Conservation (phyloP, 2,113 vertebrate genomes). For the Uria lomvia region DNA sequence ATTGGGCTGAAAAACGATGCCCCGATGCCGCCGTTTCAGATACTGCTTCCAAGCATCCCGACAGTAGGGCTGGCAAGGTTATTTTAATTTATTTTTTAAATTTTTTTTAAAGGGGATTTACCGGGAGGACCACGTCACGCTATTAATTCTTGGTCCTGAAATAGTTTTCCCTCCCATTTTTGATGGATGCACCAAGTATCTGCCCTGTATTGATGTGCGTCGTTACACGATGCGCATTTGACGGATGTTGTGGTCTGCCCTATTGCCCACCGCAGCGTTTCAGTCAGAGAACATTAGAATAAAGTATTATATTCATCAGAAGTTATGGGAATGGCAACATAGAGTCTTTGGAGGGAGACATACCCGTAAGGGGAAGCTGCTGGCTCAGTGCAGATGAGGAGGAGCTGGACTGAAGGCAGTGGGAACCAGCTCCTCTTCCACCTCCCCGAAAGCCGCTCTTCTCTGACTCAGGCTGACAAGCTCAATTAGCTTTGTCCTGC, state of each 20-base stretch:
- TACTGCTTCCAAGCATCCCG: background rate
- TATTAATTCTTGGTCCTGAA: background rate
- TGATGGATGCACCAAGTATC: background rate
- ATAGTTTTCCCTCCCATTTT: background rate
- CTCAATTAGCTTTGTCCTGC: background rate
- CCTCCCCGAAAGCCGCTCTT: background rate
- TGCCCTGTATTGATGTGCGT: rapidly evolving
- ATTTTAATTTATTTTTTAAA: no score
- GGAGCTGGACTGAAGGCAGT: background rate
- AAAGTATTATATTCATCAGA: background rate
- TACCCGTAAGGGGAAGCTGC: background rate
- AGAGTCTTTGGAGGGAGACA: background rate
- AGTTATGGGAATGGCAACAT: rapidly evolving
- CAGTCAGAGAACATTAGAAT: background rate
- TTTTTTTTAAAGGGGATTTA: background rate
- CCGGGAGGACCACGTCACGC: rapidly evolving
- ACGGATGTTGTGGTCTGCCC: background rate
- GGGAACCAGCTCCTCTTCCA: background rate
- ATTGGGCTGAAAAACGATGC: rapidly evolving
- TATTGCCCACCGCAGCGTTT: background rate
- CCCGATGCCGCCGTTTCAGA: rapidly evolving
- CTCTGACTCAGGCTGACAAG: background rate
- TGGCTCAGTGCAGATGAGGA: rapidly evolving
- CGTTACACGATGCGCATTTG: rapidly evolving
- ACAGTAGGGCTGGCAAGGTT: rapidly evolving